These are phyloP conservation scores for Parazoanthus atlanticus DNA, from an alignment of 92 coral and sea anemone genomes.

Conservation along the genomic window DNA sequence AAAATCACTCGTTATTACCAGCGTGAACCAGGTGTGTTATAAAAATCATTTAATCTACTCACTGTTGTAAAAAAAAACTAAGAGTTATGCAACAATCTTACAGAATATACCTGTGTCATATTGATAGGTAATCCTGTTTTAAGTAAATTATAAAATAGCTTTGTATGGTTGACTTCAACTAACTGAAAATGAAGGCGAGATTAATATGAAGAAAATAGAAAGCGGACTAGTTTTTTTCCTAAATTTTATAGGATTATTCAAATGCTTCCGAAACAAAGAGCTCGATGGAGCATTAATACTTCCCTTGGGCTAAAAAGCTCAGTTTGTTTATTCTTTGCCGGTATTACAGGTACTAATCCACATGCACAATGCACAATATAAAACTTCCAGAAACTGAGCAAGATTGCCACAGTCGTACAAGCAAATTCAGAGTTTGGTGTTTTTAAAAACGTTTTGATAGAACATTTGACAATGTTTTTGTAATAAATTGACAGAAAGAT, in stretches of 20 bases:
- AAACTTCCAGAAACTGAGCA: not conserved
- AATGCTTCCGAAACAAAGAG: not conserved
- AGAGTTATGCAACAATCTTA: not conserved
- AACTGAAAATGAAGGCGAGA: not conserved
- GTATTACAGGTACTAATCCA: not conserved
- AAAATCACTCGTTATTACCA: not conserved
- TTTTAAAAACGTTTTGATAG: too few relatives aligned
- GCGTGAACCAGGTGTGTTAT: not conserved
- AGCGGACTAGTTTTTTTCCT: too few relatives aligned
- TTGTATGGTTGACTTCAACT: not conserved
- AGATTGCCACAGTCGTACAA: not conserved
- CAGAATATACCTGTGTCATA: not conserved
- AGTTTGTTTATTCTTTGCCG: not conserved
- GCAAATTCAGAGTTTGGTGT: too few relatives aligned
- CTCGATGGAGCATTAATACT: not conserved
- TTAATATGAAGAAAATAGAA: too few relatives aligned
- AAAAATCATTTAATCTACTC: too few relatives aligned
- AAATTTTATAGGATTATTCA: not conserved
- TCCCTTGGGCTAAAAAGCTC: not conserved
- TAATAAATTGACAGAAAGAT: too few relatives aligned
- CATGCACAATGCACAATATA: too few relatives aligned
- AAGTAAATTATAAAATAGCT: not conserved
- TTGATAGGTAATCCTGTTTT: not conserved
- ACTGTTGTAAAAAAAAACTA: too few relatives aligned
- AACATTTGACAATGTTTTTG: not conserved